Conservation (phyloP, 2,113 vertebrate species). For the Anthoscopus minutus region DNA sequence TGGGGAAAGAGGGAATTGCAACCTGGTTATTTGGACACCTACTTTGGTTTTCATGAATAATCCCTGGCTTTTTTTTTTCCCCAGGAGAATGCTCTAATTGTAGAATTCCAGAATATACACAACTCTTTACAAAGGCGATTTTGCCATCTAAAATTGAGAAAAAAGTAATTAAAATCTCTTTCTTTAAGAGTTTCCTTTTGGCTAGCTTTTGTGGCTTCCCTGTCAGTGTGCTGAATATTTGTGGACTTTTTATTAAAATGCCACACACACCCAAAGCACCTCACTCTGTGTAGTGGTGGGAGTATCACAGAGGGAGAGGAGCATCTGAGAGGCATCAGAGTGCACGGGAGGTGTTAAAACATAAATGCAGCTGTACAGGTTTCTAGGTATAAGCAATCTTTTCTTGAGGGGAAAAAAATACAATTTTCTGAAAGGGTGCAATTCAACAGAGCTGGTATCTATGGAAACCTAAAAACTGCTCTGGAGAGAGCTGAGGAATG, state of each 20-base stretch:
- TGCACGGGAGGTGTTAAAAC: background rate
- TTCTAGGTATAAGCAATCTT: background rate
- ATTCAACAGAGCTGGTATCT: background rate
- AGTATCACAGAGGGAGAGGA: background rate
- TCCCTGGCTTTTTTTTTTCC: background rate
- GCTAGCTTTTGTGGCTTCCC: background rate
- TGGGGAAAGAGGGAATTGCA: background rate
- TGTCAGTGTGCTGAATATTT: background rate
- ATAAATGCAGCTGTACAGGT: background rate
- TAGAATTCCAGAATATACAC: background rate
- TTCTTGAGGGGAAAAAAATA: background rate
- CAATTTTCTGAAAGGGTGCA: background rate
- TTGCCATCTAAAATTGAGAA: background rate
- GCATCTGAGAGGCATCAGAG: background rate
- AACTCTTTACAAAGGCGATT: background rate
- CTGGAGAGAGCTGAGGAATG: background rate
- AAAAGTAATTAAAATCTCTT: background rate
- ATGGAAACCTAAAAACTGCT: background rate
- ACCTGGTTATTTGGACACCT: background rate
- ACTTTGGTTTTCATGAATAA: background rate
- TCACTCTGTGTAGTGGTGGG: background rate
- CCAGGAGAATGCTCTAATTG: background rate
- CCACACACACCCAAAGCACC: rapidly evolving
- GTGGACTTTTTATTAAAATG: background rate
- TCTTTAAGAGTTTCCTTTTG: background rate